A percentile compares a stretch with the other conserved stretches of the same genome.
These are phyloP conservation scores for Nematolebias whitei DNA, from an alignment of 2,113 vertebrate species.

Conservation along the genomic window DNA sequence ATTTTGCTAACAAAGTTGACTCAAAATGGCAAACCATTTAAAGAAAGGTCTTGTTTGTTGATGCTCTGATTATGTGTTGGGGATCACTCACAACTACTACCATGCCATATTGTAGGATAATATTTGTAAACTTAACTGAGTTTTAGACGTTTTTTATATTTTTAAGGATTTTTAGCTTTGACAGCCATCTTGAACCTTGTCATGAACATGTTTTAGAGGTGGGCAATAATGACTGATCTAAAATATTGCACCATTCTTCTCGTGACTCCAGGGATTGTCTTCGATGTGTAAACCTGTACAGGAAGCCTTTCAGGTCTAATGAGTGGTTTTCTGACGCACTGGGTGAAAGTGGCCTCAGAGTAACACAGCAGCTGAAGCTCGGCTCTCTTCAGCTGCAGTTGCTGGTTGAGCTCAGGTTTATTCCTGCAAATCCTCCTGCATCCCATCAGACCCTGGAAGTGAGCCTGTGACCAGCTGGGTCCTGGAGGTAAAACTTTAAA, in stretches of 20 bases:
- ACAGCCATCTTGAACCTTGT: too few relatives aligned
- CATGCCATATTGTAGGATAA: too few relatives aligned
- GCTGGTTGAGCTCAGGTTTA: conserved; percentile 17
- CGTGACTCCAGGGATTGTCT: not conserved
- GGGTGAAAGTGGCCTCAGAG: conserved; percentile 20
- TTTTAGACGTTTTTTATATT: too few relatives aligned
- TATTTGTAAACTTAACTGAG: too few relatives aligned
- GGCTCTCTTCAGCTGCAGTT: conserved; percentile 33
- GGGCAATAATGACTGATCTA: too few relatives aligned
- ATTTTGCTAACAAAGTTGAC: too few relatives aligned
- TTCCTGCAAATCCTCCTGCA: conserved; percentile 24
- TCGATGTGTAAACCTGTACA: not conserved
- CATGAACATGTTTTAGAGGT: too few relatives aligned
- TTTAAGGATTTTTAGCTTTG: too few relatives aligned
- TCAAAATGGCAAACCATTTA: too few relatives aligned
- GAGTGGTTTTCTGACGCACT: conserved; percentile 1
- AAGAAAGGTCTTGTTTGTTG: too few relatives aligned
- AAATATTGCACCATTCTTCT: not conserved
- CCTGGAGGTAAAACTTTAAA: conserved; percentile 34
- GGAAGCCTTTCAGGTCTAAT: not conserved
- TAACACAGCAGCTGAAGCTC: conserved; percentile 38
- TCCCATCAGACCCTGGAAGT: conserved; percentile 10
- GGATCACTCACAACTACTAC: too few relatives aligned
- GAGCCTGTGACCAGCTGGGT: conserved; percentile 38
- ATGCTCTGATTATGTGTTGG: too few relatives aligned